Percentiles rank a stretch among this genome's conserved stretches.
These are phyloP conservation scores for Myrmophylax atrothorax DNA, from an alignment of 2,113 vertebrate species.

Conservation along the genomic window DNA sequence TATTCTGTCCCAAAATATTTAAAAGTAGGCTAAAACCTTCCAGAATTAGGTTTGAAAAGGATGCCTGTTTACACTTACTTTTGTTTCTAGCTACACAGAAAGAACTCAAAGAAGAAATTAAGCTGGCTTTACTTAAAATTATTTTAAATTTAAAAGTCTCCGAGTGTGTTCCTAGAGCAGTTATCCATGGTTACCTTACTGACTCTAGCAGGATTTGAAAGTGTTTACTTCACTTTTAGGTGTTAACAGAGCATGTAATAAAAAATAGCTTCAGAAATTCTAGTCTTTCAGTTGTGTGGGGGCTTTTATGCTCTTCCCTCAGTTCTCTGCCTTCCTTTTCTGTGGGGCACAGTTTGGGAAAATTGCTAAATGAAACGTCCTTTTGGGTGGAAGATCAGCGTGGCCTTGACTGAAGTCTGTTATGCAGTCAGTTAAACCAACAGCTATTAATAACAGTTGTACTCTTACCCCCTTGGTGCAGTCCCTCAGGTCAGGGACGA, in stretches of 20 bases:
- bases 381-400: not conserved
- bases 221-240: not conserved
- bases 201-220: not conserved
- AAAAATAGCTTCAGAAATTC: not conserved
- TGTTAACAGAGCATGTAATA: not conserved
- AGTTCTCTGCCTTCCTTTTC: not conserved
- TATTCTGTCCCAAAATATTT: not conserved
- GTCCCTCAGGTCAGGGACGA: not conserved
- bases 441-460: not conserved
- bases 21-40: not conserved
- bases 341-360: not conserved
- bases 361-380: not conserved
- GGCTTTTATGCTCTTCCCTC: not conserved
- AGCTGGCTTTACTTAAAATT: not conserved
- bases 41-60: not conserved
- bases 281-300: not conserved
- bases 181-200: not conserved
- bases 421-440: conserved; percentile 14
- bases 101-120: not conserved
- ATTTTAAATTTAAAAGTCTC: not conserved
- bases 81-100: not conserved
- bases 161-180: not conserved
- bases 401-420: conserved; percentile 30
- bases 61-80: not conserved
- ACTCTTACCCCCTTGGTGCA: not conserved